Evolutionary conservation across 2,797 vertebrate species (phyloP), one percentile per base, ranked within the genome.

Genomic region (Tragelaphus oryx): DNA sequence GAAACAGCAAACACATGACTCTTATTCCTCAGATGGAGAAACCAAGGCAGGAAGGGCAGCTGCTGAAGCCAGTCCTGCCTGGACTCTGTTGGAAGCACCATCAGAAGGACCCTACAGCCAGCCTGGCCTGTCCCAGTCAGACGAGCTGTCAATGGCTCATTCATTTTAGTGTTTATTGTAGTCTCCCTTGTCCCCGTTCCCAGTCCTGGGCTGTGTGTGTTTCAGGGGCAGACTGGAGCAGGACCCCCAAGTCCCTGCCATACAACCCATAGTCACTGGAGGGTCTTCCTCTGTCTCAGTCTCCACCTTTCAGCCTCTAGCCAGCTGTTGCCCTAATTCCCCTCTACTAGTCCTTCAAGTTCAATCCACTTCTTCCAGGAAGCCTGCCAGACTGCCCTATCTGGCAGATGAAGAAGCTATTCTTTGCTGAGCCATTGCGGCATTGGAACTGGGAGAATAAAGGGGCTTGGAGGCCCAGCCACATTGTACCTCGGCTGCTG

Each of bases 1-100:
- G 59, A 89, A 81, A 91, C 33, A 48, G 93, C 95, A 84, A 80
- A 93, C 83, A 90, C 75, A 68, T 83, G 96, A 93, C 14, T 26
- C 1, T 10, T 92, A 93, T 95, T 96, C 79, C 89, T 94, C 46
- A 28, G 95, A 96, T 95, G 93, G 97, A 96, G 97, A 98, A 97
- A 97, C 87, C 96, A 97, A 97, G 94, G 94, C 96, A 97, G 89
- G 57, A 91, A 95, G 44, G 26, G 50, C 8, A 5, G 95, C 57
- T 12, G 0, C 88, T 28, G 62, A 50, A 50, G 57, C 84, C 44
- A 8, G 4, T 48, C n/a, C 62, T 28, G 18, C 22, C 22, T 65
- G 26, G 57, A 41, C 33, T 68, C 55, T 6, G 2, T 12, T 28
- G 41, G 20, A 81, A n/a, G 54, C 57, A 55, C 33, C 59, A 5